These are phyloP conservation scores for Pentamera pediparva DNA, from an alignment of 53 echinoderm and acorn worm species.

Conservation along the genomic window DNA sequence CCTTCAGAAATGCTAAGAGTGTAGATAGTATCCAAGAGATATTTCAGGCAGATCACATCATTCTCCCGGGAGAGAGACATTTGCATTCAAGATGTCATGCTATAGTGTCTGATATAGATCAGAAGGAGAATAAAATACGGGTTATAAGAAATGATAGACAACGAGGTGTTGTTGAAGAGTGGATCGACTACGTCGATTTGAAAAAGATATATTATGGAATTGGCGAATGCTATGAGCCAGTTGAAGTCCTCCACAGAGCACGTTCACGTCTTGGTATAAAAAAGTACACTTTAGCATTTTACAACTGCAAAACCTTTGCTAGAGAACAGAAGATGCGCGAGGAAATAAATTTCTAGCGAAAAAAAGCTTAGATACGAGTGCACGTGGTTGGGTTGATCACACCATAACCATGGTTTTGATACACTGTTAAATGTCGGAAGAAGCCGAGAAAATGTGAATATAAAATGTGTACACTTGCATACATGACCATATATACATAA, in stretches of 20 bases:
- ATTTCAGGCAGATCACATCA: background rate
- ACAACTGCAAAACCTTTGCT: constrained; percentile 26
- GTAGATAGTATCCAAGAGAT: background rate
- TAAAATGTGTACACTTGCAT: too few species aligned
- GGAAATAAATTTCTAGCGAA: constrained; percentile 13
- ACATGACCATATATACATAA: too few species aligned
- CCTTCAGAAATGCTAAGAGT: background rate
- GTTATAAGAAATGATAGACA: background rate
- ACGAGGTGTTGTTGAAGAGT: background rate
- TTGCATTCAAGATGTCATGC: constrained; percentile 24
- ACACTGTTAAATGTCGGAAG: too few species aligned
- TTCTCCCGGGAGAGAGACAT: background rate
- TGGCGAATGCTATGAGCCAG: background rate
- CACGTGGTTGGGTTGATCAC: too few species aligned
- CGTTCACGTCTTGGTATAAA: background rate
- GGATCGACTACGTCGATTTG: background rate
- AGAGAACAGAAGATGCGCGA: background rate
- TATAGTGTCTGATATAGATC: background rate
- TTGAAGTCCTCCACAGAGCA: background rate
- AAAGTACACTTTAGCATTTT: background rate
- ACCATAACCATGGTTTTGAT: too few species aligned
- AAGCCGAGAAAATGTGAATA: too few species aligned
- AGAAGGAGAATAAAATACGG: background rate
- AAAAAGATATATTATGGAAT: background rate
- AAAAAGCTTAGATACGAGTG: too few species aligned